Evolutionary conservation across 2,797 vertebrate genomes (phyloP), one percentile per base, ranked within the genome.

Genomic region (Sus cebifrons): DNA sequence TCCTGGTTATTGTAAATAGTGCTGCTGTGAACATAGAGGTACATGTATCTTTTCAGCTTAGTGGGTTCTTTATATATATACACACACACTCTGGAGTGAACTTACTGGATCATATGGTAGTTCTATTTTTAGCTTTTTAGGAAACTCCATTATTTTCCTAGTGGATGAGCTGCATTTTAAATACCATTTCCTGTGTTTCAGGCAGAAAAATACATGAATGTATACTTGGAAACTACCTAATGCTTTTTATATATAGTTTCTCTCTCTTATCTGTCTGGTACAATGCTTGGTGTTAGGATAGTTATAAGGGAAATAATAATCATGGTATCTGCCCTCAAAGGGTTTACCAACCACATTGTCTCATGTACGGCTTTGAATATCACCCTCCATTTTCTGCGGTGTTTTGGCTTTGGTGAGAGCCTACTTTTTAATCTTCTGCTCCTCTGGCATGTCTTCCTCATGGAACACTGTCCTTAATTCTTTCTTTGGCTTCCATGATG

Each of bases 161-260:
- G 75, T 58, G 13, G 54, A n/a, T 32, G 29, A 32, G 75, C 21
- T 58, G 9, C 54, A 16, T 77, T 94, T 82, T 78, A 29, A 91
- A 20, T 49, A 49, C 1, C 13, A n/a, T 67, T 94, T 95, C 27
- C 85, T 87, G 67, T 52, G 60, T 32, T 81, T 86, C 0, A 6
- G 85, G 52, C 27, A 62, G 84, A 73, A 95, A 96, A 95, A 44
- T 56, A 23, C 8, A 21, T 23, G 29, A 32, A 82, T 13, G 23
- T 62, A 49, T 65, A 58, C 32, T 78, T 70, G 44, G 32, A 79
- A 83, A n/a, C 1, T 17, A 49, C 20, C 77, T 83, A 78, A 40
- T 78, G 16, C 58, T 73, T 68, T 20, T 54, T 67, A 29, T 23
- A 16, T 58, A n/a, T 27, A 15, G 62, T 17, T 75, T 17, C 29